Conservation (phyloP, 2,888 invertebrate species). For the Cataglyphis altisquamis region DNA sequence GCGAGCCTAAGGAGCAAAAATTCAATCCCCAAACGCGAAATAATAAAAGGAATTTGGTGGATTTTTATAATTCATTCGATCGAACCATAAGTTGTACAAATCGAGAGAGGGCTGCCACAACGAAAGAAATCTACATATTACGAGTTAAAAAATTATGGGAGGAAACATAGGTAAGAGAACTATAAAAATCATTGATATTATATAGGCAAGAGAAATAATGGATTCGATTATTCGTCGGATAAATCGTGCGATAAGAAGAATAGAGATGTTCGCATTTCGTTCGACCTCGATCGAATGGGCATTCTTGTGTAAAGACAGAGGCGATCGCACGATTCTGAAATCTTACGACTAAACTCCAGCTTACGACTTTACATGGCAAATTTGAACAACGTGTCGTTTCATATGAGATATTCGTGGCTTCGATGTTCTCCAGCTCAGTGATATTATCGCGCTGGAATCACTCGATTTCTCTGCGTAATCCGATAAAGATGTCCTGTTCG, state of each 20-base stretch:
- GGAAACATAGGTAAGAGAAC: not conserved
- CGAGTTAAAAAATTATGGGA: not conserved
- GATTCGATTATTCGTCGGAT: not conserved
- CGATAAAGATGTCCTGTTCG: conserved; percentile 36
- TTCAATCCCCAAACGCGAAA: not conserved
- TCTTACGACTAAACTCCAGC: not conserved
- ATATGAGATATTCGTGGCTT: not conserved
- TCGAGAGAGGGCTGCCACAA: not conserved
- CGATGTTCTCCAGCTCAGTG: too few species aligned
- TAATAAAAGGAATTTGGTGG: not conserved
- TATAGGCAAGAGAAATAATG: not conserved
- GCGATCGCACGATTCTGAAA: not conserved
- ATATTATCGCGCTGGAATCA: conserved; percentile 35
- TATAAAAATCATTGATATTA: not conserved
- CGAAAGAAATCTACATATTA: not conserved
- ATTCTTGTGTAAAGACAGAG: not conserved
- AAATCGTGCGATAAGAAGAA: not conserved
- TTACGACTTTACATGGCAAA: conserved; percentile 26
- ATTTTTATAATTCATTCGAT: conserved; percentile 26
- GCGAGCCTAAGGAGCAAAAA: conserved; percentile 4
- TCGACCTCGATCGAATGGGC: not conserved
- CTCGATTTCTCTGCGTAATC: conserved; percentile 37
- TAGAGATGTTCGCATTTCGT: not conserved
- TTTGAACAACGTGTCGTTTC: conserved; percentile 12
- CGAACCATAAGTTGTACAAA: not conserved